These are phyloP conservation scores for Autographa pulchrina DNA, from an alignment of 2,888 invertebrate species.

Conservation along the genomic window DNA sequence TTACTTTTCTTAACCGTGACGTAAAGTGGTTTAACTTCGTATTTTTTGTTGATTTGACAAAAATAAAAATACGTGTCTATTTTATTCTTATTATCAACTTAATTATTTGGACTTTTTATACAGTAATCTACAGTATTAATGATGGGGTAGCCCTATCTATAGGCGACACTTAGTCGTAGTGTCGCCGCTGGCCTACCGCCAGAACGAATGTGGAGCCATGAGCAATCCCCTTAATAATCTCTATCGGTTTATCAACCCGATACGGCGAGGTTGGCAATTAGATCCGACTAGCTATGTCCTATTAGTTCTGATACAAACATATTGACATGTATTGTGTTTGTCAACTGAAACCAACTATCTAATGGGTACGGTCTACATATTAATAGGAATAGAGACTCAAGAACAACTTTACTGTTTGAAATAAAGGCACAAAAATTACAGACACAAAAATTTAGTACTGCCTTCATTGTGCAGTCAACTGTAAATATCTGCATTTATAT, in stretches of 20 bases:
- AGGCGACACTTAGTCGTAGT: constrained; percentile 59
- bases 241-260: constrained; percentile 87
- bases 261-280: constrained; percentile 77
- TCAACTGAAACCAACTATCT: constrained; percentile 24
- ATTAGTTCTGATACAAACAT: constrained; percentile 55
- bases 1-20: too few species aligned
- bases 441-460: too few species aligned
- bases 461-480: too few species aligned
- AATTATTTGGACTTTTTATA: too few species aligned
- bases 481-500: too few species aligned
- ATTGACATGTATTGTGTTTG: constrained; percentile 41
- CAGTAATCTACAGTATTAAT: too few species aligned
- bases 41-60: too few species aligned
- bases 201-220: constrained; percentile 82
- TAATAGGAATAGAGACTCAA: background rate
- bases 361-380: background rate
- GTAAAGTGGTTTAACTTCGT: too few species aligned
- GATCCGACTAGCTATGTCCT: constrained; percentile 59
- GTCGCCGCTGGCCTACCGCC: constrained; percentile 79
- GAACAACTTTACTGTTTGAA: background rate
- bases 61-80: too few species aligned
- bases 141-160: constrained; percentile 54
- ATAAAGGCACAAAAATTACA: too few species aligned
- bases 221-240: constrained; percentile 84
- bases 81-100: too few species aligned